A percentile compares a stretch with the other conserved stretches of the same genome.
These are phyloP conservation scores for Zootoca vivipara DNA, from an alignment of 2,113 vertebrate genomes.

Conservation along the genomic window DNA sequence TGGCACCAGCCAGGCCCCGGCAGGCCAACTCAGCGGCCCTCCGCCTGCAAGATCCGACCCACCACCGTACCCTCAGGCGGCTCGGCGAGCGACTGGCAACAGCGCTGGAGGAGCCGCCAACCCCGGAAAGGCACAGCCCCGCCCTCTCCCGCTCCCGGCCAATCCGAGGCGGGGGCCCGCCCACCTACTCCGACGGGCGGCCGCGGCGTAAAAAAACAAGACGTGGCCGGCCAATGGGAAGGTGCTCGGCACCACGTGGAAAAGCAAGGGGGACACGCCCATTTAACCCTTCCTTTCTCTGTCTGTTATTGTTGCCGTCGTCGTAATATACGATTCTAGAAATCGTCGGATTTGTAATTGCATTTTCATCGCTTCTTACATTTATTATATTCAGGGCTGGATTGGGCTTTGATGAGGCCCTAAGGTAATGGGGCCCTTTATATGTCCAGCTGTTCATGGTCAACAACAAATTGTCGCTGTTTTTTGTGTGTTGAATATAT, in stretches of 20 bases:
- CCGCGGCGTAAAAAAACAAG: conserved; percentile 18
- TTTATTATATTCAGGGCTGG: too few species aligned
- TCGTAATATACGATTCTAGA: too few species aligned
- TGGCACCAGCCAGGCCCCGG: not conserved
- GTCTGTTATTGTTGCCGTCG: too few species aligned
- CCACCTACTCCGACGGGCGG: not conserved
- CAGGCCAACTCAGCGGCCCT: not conserved
- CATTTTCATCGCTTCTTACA: too few species aligned
- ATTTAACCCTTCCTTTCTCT: not conserved
- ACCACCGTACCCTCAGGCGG: not conserved
- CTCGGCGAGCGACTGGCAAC: not conserved
- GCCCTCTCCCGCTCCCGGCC: not conserved
- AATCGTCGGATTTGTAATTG: too few species aligned
- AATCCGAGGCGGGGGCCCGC: not conserved
- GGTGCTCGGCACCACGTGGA: not conserved
- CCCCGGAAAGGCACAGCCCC: not conserved
- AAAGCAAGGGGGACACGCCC: not conserved
- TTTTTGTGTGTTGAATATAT: too few species aligned
- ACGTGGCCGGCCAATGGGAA: not conserved
- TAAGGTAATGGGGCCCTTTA: too few species aligned
- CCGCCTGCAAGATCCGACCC: not conserved
- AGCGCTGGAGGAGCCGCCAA: not conserved
- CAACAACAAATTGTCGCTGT: too few species aligned
- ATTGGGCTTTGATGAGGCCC: too few species aligned
- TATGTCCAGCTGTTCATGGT: too few species aligned